Percentiles rank a stretch among this genome's conserved stretches.
Evolutionary conservation across 1,140 invertebrate genomes (phyloP).

Genomic region (Zaprionus tsacasi): DNA sequence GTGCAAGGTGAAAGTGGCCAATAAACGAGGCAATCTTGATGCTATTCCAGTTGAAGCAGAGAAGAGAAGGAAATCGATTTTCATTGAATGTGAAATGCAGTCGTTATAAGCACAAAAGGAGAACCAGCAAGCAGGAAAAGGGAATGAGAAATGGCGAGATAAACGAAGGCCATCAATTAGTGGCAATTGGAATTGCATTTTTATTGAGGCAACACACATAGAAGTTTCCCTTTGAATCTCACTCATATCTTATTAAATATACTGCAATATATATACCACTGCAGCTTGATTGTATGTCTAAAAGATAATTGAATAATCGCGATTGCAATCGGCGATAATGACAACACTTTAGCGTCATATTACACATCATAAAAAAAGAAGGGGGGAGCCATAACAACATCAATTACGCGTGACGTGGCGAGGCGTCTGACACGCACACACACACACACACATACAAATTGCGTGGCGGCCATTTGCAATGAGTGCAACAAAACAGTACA

Average conservation of each 20-base stretch:
- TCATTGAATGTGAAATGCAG: slow-evolving; percentile 6
- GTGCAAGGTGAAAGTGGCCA: neutral
- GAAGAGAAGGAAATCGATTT: slow-evolving; percentile 6
- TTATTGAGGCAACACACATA: neutral
- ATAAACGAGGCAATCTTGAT: slow-evolving; percentile 2
- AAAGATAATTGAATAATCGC: slow-evolving; percentile 66
- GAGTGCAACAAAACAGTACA: slow-evolving; percentile 27
- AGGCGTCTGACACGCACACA: slow-evolving; percentile 27
- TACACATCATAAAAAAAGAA: slow-evolving; percentile 62
- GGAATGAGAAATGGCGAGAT: slow-evolving; percentile 1
- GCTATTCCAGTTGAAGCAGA: neutral
- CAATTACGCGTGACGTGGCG: slow-evolving; percentile 41
- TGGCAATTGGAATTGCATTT: neutral
- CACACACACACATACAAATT: slow-evolving; percentile 14
- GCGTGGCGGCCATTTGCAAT: slow-evolving; percentile 19
- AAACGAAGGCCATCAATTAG: slow-evolving; percentile 3
- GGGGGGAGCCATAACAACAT: slow-evolving; percentile 43
- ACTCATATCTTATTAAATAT: neutral
- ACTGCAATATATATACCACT: neutral
- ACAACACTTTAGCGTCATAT: slow-evolving; percentile 68
- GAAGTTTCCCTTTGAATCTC: neutral
- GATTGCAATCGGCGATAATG: slow-evolving; percentile 67
- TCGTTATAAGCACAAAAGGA: neutral
- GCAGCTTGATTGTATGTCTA: neutral
- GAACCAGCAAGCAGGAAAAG: neutral